Conservation (phyloP, 1,140 invertebrate genomes). For the Idris sp. region DNA sequence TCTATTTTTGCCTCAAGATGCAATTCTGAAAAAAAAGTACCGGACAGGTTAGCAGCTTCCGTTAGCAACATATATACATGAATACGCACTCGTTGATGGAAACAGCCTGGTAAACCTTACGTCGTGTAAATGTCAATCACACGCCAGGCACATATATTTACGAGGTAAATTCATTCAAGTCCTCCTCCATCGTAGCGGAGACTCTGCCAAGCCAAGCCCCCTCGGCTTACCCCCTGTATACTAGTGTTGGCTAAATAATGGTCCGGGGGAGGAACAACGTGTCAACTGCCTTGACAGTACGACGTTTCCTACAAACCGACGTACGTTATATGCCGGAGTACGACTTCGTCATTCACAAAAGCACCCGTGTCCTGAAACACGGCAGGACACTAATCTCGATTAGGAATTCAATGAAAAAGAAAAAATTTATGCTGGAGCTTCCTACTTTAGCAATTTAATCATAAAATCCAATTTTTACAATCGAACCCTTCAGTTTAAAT, state of each 20-base stretch:
- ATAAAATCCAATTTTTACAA: background rate
- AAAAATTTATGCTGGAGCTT: no score
- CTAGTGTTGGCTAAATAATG: slow-evolving; percentile 78
- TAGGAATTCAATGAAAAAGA: no score
- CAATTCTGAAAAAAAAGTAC: no score
- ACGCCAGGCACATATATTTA: slow-evolving; percentile 75
- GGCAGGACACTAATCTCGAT: slow-evolving; percentile 55
- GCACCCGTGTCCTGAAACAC: slow-evolving; percentile 55
- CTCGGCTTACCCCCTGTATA: slow-evolving; percentile 58
- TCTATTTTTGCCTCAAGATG: no score
- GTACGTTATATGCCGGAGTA: slow-evolving; percentile 59
- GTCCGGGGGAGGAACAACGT: slow-evolving; percentile 70
- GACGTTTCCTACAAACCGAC: slow-evolving; percentile 65
- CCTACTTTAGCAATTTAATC: no score
- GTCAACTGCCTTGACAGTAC: slow-evolving; percentile 75
- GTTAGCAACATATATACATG: slow-evolving; percentile 32
- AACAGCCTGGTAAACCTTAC: slow-evolving; percentile 51
- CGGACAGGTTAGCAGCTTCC: slow-evolving; percentile 35
- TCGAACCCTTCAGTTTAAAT: slow-evolving; percentile 4
- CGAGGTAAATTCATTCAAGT: slow-evolving; percentile 66
- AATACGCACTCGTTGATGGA: slow-evolving; percentile 32
- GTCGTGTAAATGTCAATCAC: slow-evolving; percentile 78
- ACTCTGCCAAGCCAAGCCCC: slow-evolving; percentile 63
- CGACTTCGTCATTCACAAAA: slow-evolving; percentile 65
- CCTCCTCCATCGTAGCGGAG: slow-evolving; percentile 60